Evolutionary conservation across 2,797 vertebrate genomes (phyloP).

Genomic region (Cygnus olor): DNA sequence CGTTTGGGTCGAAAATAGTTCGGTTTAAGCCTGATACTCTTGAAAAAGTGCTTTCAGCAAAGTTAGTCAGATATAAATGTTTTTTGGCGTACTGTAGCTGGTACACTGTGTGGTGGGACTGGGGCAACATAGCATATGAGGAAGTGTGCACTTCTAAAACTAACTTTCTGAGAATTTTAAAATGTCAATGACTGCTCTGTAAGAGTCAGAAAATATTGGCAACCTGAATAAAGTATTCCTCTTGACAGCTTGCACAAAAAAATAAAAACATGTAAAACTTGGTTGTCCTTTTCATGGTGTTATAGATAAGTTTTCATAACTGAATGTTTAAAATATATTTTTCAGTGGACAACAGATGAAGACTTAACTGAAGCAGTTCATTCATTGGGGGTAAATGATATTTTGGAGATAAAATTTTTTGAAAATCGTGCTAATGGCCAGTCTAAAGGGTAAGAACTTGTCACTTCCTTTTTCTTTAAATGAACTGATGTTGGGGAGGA

Average conservation of each 20-base stretch:
- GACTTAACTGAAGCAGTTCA: conserved; percentile 97
- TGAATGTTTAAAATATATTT: conserved; percentile 64
- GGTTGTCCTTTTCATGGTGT: background rate
- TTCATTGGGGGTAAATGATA: conserved; percentile 94
- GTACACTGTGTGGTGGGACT: background rate
- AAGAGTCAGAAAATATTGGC: background rate
- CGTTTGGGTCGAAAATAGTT: background rate
- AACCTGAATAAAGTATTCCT: background rate
- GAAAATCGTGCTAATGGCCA: conserved; percentile 99
- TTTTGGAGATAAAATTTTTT: conserved; percentile 99
- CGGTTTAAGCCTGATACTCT: background rate
- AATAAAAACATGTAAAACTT: background rate
- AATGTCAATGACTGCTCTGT: background rate
- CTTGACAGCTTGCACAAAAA: background rate
- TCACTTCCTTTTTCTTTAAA: background rate
- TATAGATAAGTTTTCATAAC: conserved; percentile 26
- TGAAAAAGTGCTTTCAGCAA: background rate
- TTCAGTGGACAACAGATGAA: conserved; percentile 99
- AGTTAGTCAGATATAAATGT: background rate
- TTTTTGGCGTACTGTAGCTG: background rate
- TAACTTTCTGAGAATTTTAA: background rate
- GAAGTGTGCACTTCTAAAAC: background rate
- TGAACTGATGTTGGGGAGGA: background rate
- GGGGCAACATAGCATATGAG: background rate
- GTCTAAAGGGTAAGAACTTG: conserved; percentile 92